phyloP scores from a whole-genome alignment of 2,888 invertebrate species.

The Auanema freiburgensis region DNA sequence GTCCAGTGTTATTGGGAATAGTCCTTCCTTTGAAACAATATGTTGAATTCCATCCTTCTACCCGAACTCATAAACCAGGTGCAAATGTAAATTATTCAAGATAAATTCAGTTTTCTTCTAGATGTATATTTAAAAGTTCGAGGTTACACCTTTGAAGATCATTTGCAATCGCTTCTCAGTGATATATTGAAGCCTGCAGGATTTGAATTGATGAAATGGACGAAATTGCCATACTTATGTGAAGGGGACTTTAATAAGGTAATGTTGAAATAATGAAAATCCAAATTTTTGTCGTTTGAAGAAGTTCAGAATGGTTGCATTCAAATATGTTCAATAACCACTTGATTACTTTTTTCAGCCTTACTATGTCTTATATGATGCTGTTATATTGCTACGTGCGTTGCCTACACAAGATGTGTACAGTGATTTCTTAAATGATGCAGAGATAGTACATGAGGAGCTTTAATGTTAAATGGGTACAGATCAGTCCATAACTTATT shows the following conservation, averaged over 20 bases:
- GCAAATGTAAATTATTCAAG: not conserved
- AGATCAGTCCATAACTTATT: not conserved
- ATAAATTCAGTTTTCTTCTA: constrained; percentile 10
- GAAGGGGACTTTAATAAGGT: constrained; percentile 77
- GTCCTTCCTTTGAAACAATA: constrained; percentile 92
- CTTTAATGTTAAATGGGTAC: not conserved
- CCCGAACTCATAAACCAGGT: constrained; percentile 37
- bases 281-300: not conserved
- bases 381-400: constrained; percentile 51
- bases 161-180: constrained; percentile 76
- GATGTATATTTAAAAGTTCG: constrained; percentile 64
- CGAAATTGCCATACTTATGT: constrained; percentile 89
- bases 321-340: not conserved
- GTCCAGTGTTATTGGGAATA: constrained; percentile 75
- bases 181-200: constrained; percentile 74
- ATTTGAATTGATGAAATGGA: constrained; percentile 80
- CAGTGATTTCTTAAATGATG: not conserved
- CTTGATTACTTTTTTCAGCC: constrained; percentile 36
- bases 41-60: constrained; percentile 74
- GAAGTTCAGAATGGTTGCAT: not conserved
- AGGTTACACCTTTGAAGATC: constrained; percentile 70
- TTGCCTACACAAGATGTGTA: constrained; percentile 7
- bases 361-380: constrained; percentile 56
- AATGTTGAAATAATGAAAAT: constrained; percentile 1
- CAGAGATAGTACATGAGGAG: constrained; percentile 18